phyloP scores from a whole-genome alignment of 2,888 invertebrate species.

The Cremastobaeus sp. region DNA sequence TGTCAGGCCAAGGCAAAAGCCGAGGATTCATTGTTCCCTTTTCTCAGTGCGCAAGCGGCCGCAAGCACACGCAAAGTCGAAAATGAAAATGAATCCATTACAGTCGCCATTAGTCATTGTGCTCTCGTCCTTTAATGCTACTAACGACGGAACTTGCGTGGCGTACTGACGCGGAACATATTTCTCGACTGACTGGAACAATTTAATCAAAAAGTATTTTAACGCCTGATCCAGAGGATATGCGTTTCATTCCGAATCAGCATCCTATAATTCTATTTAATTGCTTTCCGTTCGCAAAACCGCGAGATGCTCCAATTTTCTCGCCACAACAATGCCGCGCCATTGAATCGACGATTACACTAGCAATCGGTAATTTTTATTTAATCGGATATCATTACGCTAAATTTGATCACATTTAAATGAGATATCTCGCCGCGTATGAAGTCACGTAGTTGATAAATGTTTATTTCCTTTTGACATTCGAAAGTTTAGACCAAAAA shows the following conservation, averaged over 20 bases:
- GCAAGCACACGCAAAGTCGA: conserved; percentile 52
- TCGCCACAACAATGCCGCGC: conserved; percentile 10
- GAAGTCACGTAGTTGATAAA: no score
- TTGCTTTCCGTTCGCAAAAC: conserved; percentile 38
- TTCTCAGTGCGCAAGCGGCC: conserved; percentile 41
- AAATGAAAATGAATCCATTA: conserved; percentile 61
- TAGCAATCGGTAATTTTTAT: no score
- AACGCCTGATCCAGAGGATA: conserved; percentile 37
- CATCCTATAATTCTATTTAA: conserved; percentile 36
- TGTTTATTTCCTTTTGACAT: no score
- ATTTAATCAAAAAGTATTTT: conserved; percentile 57
- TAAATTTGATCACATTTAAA: no score
- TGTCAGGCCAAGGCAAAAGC: conserved; percentile 68
- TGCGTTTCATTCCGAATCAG: conserved; percentile 43
- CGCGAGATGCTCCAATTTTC: not conserved
- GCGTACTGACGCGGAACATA: conserved; percentile 38
- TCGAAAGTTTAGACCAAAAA: no score
- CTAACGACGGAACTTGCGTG: conserved; percentile 59
- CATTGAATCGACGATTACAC: conserved; percentile 25
- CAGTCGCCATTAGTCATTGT: conserved; percentile 63
- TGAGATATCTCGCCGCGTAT: no score
- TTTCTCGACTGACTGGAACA: conserved; percentile 52
- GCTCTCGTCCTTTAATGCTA: conserved; percentile 49
- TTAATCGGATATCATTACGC: no score
- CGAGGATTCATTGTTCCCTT: conserved; percentile 63